Conservation (phyloP, 1,140 invertebrate species). For the Pararge aegeria region DNA sequence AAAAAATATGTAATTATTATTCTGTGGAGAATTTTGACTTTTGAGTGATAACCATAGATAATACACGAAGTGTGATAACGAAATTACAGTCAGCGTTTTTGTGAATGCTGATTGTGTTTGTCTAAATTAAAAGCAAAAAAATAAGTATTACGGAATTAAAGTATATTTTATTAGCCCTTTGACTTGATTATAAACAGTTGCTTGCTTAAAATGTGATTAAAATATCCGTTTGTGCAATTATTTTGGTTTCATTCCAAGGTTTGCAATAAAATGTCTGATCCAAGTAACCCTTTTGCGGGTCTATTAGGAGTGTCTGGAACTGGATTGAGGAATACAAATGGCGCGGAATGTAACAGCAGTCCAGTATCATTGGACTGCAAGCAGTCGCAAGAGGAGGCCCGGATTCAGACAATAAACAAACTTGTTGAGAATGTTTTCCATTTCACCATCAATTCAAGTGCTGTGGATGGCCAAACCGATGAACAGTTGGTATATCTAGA, state of each 20-base stretch:
- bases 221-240: not conserved
- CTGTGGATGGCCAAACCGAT: conserved; percentile 43
- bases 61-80: conserved; percentile 36
- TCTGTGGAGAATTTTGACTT: no score
- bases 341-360: conserved; percentile 37
- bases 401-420: conserved; percentile 55
- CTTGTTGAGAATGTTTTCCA: conserved; percentile 84
- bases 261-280: conserved; percentile 57
- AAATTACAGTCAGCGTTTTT: conserved; percentile 42
- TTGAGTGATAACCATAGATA: no score
- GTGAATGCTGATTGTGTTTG: conserved; percentile 20
- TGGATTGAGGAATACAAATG: conserved; percentile 40
- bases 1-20: no score
- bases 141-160: not conserved
- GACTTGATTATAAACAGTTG: not conserved
- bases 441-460: conserved; percentile 82
- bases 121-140: no score
- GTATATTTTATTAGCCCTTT: not conserved
- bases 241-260: conserved; percentile 19
- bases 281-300: conserved; percentile 69
- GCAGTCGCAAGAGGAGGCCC: conserved; percentile 42
- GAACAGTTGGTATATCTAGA: conserved; percentile 81
- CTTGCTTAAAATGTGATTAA: conserved; percentile 15
- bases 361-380: conserved; percentile 37
- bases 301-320: conserved; percentile 58